Conservation (phyloP, 1,140 invertebrate genomes). For the Copidosoma floridanum region DNA sequence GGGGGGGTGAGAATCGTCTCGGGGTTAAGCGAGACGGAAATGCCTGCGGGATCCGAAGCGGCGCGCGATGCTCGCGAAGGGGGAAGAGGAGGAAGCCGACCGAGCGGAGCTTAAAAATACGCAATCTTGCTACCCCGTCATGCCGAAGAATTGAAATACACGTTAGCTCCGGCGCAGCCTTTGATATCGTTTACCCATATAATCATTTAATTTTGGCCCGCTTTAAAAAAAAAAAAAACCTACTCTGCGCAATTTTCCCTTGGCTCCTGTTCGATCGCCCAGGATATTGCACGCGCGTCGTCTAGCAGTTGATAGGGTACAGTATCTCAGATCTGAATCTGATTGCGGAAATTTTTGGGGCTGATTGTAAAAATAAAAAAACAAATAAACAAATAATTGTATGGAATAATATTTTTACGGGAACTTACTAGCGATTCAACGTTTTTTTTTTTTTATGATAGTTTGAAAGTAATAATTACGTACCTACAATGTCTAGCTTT, state of each 20-base stretch:
- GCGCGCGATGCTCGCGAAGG: not conserved
- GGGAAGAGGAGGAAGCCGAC: slow-evolving; percentile 28
- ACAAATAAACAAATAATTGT: no score
- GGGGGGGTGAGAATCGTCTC: slow-evolving; percentile 40
- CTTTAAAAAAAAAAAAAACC: no score
- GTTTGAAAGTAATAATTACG: no score
- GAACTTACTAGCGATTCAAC: no score
- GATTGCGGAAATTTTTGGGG: no score
- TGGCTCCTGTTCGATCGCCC: not conserved
- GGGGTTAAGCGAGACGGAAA: slow-evolving; percentile 56
- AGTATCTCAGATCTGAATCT: no score
- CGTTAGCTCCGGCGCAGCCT: slow-evolving; percentile 43
- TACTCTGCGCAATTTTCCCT: slow-evolving; percentile 10
- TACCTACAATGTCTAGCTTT: no score
- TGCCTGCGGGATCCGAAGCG: slow-evolving; percentile 33
- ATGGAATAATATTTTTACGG: no score
- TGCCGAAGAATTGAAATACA: slow-evolving; percentile 59
- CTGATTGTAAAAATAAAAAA: no score
- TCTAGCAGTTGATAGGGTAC: no score
- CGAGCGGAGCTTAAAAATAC: slow-evolving; percentile 56
- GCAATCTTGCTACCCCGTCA: slow-evolving; percentile 56
- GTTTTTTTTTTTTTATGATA: no score
- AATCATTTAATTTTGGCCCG: slow-evolving; percentile 60
- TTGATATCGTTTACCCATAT: slow-evolving; percentile 60
- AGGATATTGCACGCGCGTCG: no score